A percentile compares a stretch with the other conserved stretches of the same genome.
Evolutionary conservation across 2,888 invertebrate species (phyloP).

Genomic region (Tipula unca): DNA sequence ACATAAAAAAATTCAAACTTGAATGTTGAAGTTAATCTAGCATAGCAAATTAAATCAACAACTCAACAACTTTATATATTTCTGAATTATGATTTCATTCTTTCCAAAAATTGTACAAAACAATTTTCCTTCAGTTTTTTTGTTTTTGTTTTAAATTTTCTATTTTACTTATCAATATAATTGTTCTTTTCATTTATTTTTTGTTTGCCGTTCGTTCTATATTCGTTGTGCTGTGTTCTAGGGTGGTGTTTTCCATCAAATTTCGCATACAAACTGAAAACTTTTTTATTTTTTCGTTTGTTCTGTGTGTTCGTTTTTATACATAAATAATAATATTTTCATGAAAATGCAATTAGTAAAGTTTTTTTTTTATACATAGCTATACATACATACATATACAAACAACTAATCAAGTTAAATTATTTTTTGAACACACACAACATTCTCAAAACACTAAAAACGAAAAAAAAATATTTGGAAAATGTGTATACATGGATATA

Average conservation of each 20-base stretch:
- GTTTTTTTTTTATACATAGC: neutral
- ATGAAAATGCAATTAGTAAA: constrained; percentile 8
- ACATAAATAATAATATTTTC: neutral
- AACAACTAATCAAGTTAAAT: neutral
- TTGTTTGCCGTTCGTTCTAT: neutral
- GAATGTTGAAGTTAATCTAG: neutral
- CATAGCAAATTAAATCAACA: constrained; percentile 1
- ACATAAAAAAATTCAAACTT: neutral
- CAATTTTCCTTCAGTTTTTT: neutral
- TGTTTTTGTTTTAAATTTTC: constrained; percentile 14
- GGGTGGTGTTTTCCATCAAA: neutral
- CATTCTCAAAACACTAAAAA: neutral
- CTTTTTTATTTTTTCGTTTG: neutral
- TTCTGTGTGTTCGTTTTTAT: neutral
- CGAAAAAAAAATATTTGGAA: neutral
- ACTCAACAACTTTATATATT: constrained; percentile 8
- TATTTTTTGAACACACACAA: neutral
- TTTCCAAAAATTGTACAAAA: neutral
- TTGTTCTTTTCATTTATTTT: neutral
- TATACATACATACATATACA: neutral
- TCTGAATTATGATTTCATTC: constrained; percentile 8
- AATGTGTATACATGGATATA: neutral
- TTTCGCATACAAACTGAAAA: neutral
- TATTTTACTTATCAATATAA: constrained; percentile 8
- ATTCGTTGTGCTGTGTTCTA: neutral